These are phyloP conservation scores for Masnerella sp. DNA, from an alignment of 2,888 invertebrate genomes.

Conservation along the genomic window DNA sequence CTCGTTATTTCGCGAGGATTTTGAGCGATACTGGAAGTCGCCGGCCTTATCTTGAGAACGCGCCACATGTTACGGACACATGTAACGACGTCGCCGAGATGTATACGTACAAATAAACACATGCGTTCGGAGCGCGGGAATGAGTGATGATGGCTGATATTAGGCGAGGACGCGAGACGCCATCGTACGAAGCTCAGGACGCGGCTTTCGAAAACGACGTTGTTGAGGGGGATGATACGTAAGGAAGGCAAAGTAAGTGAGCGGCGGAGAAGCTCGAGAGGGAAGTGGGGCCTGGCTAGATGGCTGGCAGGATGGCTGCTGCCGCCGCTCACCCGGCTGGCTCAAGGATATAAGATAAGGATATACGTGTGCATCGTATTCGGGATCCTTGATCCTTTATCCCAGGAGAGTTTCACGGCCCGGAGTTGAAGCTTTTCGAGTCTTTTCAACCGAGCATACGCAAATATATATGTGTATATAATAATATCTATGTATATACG, in stretches of 20 bases:
- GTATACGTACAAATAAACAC: slow-evolving; percentile 60
- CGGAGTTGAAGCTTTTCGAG: slow-evolving; percentile 69
- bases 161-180: slow-evolving; percentile 68
- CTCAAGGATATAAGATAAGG: slow-evolving; percentile 70
- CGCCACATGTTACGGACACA: slow-evolving; percentile 49
- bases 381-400: slow-evolving; percentile 71
- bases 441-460: slow-evolving; percentile 66
- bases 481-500: slow-evolving; percentile 8
- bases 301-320: slow-evolving; percentile 55
- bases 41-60: slow-evolving; percentile 49
- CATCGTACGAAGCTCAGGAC: slow-evolving; percentile 65
- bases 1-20: slow-evolving; percentile 51
- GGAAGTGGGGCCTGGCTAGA: slow-evolving; percentile 56
- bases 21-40: slow-evolving; percentile 52
- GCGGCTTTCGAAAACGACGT: slow-evolving; percentile 54
- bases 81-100: slow-evolving; percentile 37
- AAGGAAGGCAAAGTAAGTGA: slow-evolving; percentile 56
- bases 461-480: slow-evolving; percentile 48
- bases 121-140: slow-evolving; percentile 62
- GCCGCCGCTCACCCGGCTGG: slow-evolving; percentile 52
- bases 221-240: slow-evolving; percentile 54
- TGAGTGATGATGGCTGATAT: slow-evolving; percentile 74
- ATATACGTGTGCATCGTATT: slow-evolving; percentile 70
- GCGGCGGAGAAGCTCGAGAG: slow-evolving; percentile 47
- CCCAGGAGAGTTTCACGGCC: slow-evolving; percentile 68